These are phyloP conservation scores for Caenorhabditis sp. DNA, from an alignment of 2,888 invertebrate species.

Conservation along the genomic window DNA sequence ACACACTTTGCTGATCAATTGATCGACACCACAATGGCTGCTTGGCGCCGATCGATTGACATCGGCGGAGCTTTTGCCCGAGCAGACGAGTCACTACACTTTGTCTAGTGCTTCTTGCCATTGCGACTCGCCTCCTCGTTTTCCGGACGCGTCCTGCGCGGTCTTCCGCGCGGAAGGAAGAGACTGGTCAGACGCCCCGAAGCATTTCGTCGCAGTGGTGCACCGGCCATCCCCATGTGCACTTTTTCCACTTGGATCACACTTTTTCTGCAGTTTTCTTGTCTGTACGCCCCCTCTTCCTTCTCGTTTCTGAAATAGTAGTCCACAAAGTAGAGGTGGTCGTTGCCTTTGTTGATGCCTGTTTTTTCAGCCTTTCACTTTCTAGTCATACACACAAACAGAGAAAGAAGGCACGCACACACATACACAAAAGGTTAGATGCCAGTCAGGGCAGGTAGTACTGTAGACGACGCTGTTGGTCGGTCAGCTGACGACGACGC, in stretches of 20 bases:
- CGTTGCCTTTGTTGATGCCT: slow-evolving; percentile 30
- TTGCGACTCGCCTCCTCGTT: slow-evolving; percentile 35
- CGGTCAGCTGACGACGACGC: slow-evolving; percentile 44
- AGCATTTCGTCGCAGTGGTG: slow-evolving; percentile 4
- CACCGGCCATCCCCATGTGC: slow-evolving; percentile 9
- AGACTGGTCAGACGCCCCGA: slow-evolving; percentile 34
- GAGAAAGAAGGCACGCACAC: slow-evolving; percentile 3
- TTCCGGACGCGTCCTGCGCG: slow-evolving; percentile 34
- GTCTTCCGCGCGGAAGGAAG: slow-evolving; percentile 46
- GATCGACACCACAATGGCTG: slow-evolving; percentile 41
- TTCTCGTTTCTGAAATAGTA: too few relatives aligned
- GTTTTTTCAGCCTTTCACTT: slow-evolving; percentile 49
- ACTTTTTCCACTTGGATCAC: slow-evolving; percentile 26
- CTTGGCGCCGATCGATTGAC: slow-evolving; percentile 40
- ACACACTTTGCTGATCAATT: slow-evolving; percentile 30
- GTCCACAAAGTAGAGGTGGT: background rate
- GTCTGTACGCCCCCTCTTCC: too few relatives aligned
- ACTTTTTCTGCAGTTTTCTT: too few relatives aligned
- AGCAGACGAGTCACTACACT: slow-evolving; percentile 11
- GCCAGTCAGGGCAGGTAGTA: too few relatives aligned
- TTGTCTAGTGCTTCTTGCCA: slow-evolving; percentile 53
- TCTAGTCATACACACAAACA: slow-evolving; percentile 26
- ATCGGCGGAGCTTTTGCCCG: background rate
- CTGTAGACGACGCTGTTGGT: slow-evolving; percentile 36
- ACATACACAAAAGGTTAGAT: slow-evolving; percentile 48